A percentile compares a stretch with the other conserved stretches of the same genome.
These are phyloP conservation scores for Anseranas semipalmata DNA, from an alignment of 2,113 vertebrate species.

Conservation along the genomic window DNA sequence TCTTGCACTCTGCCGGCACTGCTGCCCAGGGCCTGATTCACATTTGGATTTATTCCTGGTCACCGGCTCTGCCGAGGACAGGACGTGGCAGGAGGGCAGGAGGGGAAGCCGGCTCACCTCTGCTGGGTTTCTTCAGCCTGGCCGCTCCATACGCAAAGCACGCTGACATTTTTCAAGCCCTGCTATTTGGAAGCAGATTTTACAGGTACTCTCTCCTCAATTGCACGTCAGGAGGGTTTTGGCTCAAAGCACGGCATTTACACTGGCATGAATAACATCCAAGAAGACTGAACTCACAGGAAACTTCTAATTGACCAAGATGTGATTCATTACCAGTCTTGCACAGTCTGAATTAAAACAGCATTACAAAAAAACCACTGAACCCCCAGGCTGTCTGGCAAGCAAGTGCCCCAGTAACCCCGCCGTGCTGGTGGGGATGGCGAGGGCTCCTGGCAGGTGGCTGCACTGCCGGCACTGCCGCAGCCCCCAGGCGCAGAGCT, in stretches of 20 bases:
- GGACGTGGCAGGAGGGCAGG: not conserved
- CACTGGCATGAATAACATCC: not conserved
- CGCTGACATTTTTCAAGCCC: not conserved
- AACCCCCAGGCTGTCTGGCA: not conserved
- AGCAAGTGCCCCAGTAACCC: not conserved
- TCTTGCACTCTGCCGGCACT: not conserved
- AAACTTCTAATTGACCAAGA: not conserved
- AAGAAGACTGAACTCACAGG: not conserved
- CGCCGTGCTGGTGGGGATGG: accelerated
- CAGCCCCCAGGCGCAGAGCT: not conserved
- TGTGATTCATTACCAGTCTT: not conserved
- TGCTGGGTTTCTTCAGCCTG: accelerated
- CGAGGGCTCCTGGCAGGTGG: not conserved
- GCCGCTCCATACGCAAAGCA: accelerated
- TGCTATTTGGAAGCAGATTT: not conserved
- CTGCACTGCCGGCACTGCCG: not conserved
- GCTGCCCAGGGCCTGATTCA: not conserved
- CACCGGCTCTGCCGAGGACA: not conserved
- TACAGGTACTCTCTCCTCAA: not conserved
- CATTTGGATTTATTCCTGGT: not conserved
- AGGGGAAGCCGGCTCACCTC: not conserved
- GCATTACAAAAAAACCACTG: not conserved
- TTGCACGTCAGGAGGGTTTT: not conserved
- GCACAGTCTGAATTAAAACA: not conserved
- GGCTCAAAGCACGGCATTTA: not conserved